phyloP scores from a whole-genome alignment of 2,888 invertebrate genomes.

The Uloborus plumipes region DNA sequence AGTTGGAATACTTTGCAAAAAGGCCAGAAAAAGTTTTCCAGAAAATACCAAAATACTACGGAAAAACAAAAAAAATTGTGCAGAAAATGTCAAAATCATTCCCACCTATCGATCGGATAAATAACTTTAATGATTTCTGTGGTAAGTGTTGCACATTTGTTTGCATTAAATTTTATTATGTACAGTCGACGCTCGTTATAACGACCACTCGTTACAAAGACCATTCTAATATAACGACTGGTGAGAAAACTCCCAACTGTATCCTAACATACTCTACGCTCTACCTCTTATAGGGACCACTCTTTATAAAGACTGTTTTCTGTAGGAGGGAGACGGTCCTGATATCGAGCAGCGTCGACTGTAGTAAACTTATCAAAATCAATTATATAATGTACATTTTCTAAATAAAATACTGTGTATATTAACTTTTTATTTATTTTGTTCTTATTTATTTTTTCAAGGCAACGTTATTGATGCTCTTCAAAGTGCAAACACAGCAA shows the following conservation, averaged over 20 bases:
- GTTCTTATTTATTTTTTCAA: not conserved
- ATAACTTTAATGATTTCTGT: slow-evolving; percentile 69
- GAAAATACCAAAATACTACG: slow-evolving; percentile 27
- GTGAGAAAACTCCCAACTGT: no score
- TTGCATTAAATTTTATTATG: no score
- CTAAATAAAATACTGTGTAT: not conserved
- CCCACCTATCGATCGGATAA: slow-evolving; percentile 66
- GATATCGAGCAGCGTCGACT: no score
- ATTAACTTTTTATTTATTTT: not conserved
- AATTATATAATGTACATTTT: no score
- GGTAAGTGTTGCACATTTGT: slow-evolving; percentile 66
- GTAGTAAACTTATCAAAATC: no score
- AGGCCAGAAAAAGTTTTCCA: slow-evolving; percentile 13
- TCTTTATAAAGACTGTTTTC: no score
- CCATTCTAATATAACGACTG: no score
- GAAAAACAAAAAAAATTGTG: slow-evolving; percentile 68
- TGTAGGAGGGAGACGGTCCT: no score
- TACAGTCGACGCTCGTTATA: no score
- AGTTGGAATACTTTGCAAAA: not conserved
- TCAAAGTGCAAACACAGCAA: slow-evolving; percentile 22
- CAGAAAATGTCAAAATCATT: slow-evolving; percentile 64
- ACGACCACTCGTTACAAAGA: no score
- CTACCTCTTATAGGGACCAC: no score
- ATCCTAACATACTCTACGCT: no score
- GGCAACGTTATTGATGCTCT: slow-evolving; percentile 44